Evolutionary conservation across 2,113 vertebrate genomes (phyloP).

Genomic region (Sylvietta virens): DNA sequence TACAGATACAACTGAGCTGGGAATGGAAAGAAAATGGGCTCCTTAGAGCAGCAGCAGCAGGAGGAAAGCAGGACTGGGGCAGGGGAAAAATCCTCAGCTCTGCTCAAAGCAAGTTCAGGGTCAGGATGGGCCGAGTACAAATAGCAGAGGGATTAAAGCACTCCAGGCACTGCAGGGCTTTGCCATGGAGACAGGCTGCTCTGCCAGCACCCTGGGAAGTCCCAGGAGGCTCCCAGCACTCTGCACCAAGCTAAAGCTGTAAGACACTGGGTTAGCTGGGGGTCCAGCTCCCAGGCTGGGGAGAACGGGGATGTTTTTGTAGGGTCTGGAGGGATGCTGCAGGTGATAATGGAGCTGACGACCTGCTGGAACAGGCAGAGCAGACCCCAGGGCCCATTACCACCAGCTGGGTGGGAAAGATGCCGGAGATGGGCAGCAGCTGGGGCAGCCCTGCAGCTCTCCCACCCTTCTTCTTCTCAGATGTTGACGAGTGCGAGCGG

Average conservation of each 20-base stretch:
- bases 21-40: neutral
- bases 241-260: neutral
- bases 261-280: neutral
- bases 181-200: neutral
- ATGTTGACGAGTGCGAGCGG: constrained; percentile 92
- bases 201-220: neutral
- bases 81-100: neutral
- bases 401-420: neutral
- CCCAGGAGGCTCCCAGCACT: neutral
- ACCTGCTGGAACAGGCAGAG: neutral
- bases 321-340: neutral
- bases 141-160: neutral
- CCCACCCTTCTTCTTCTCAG: constrained; percentile 60
- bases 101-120: neutral
- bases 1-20: neutral
- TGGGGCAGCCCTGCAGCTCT: neutral
- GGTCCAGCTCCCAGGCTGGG: neutral
- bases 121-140: neutral
- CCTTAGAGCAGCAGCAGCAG: fast-evolving
- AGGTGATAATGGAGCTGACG: neutral
- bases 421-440: neutral
- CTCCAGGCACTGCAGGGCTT: neutral
- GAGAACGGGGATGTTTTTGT: neutral
- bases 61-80: neutral
- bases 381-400: neutral